Evolutionary conservation across 2,113 vertebrate genomes (phyloP), one percentile per base, ranked within the genome.

Genomic region (Cinclus mexicanus): DNA sequence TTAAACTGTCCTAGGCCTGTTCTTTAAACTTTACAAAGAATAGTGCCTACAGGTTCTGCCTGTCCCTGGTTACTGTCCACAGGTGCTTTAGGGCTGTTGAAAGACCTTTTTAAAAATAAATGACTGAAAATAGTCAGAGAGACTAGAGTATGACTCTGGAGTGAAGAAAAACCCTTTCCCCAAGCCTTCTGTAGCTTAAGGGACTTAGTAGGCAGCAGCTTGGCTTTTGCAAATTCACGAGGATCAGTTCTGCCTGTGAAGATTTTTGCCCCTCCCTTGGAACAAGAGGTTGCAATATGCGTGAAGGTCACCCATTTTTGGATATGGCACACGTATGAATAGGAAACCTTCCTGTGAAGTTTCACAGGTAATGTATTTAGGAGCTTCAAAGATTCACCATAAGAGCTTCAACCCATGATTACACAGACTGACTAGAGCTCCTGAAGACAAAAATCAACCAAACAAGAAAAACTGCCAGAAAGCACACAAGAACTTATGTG

Each of bases 261-360:
- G 16, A 25, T 55, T 81, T 68, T 76, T 80, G n/a, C 37, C 8
- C 21, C 35, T 77, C 24, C 39, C 39, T 53, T 76, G 25, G 59
- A 68, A 49, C 15, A 57, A 2, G 4, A 59, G 9, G 8, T 18
- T 44, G 31, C 28, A 68, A 64, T 19, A 63, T 1, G 1, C 9
- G 12, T 53, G 55, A 29, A 68, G 39, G 16, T 26, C 1, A 3
- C 7, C 3, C 11, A 28, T n/a, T 46, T 59, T 35, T 50, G 12
- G 3, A 50, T 33, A n/a, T 12, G 72, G 10, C 2, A 8, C 29
- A 10, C 0, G 0, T 21, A 20, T 35, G 12, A 72, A 55, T 28
- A 53, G 12, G 15, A 78, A 87, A 72, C 1, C 6, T 77, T 81
- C 31, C 21, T 35, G 23, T 37, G 55, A 33, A 68, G 12, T 29